Percentiles rank a stretch among this genome's conserved stretches.
Evolutionary conservation across 2,797 vertebrate genomes (phyloP).

Genomic region (Australoheros facetus): DNA sequence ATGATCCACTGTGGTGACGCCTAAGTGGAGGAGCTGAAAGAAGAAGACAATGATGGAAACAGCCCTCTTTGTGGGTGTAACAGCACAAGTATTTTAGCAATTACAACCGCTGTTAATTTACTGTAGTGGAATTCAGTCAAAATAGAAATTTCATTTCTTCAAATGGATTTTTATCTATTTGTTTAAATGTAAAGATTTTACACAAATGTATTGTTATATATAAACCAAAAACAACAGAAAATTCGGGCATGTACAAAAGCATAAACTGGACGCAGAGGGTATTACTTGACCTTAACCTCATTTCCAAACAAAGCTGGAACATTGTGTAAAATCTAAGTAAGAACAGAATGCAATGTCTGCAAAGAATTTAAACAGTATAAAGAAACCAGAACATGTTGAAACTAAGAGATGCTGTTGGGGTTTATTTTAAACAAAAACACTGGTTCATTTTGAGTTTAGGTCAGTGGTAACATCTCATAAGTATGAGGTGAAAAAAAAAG

Average conservation of each 20-base stretch:
- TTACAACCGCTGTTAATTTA: background rate
- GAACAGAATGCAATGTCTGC: background rate
- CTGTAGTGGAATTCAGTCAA: no score
- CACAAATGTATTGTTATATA: background rate
- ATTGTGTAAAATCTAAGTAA: background rate
- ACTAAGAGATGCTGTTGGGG: background rate
- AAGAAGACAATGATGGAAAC: background rate
- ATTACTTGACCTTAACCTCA: background rate
- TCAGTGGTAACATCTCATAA: background rate
- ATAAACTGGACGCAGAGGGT: background rate
- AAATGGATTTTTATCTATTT: no score
- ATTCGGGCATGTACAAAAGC: no score
- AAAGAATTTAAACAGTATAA: background rate
- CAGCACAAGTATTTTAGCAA: background rate
- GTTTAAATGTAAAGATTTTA: no score
- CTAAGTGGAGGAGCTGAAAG: background rate
- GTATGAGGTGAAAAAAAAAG: background rate
- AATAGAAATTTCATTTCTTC: no score
- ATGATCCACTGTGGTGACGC: background rate
- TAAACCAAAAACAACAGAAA: background rate
- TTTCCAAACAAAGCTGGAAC: background rate
- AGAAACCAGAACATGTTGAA: background rate
- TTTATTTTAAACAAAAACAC: background rate
- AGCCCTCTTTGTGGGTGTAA: no score
- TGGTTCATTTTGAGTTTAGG: background rate